Base-by-base conservation (phyloP, 2,888 invertebrate species). In the Orchesellides sinensis region DNA sequence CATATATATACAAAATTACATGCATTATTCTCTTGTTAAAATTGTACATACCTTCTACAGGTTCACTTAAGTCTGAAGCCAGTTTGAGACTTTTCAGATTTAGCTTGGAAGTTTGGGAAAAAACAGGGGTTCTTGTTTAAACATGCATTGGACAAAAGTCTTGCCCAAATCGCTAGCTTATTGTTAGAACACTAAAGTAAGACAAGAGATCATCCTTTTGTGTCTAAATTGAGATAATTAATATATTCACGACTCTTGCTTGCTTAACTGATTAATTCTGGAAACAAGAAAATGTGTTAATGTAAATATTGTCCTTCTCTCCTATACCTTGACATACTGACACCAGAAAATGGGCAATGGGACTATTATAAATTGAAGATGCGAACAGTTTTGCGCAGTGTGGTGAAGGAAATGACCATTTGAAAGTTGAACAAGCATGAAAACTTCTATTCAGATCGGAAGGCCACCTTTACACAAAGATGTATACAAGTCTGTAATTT, bases 191-290 rank as follows among this genome's bases (percentile, higher is more conserved):
- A n/a, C n/a, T n/a, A n/a, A n/a, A n/a, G n/a, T n/a, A n/a, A n/a
- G n/a, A 40, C 10, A 2, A 27, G 47, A 21, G 40, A 17, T 40
- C 14, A 27, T 14, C 10, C 14, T 54, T 25, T 69, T 32, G 21
- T 52, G 17, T 17, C n/a, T 17, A 35, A 75, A 75, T 75, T 75
- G 56, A 45, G 40, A 66, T 66, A 75, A 75, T 66, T 75, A 75
- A 66, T 66, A 66, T 25, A 23, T 56, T 45, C 45, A 19, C 19
- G 45, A 23, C 47, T 69, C 52, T 54, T 54, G n/a, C 35, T 54
- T 72, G 45, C 12, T 29, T 32, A 47, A 25, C 27, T 40, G 14
- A 40, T 52, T 52, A n/a, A 21, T n/a, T n/a, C n/a, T n/a, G n/a
- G n/a, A n/a, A n/a, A n/a, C n/a, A n/a, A n/a, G n/a, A n/a, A n/a